A percentile compares a stretch with the other conserved stretches of the same genome.
phyloP scores from a whole-genome alignment of 2,113 vertebrate genomes.

The Heteronetta atricapilla region DNA sequence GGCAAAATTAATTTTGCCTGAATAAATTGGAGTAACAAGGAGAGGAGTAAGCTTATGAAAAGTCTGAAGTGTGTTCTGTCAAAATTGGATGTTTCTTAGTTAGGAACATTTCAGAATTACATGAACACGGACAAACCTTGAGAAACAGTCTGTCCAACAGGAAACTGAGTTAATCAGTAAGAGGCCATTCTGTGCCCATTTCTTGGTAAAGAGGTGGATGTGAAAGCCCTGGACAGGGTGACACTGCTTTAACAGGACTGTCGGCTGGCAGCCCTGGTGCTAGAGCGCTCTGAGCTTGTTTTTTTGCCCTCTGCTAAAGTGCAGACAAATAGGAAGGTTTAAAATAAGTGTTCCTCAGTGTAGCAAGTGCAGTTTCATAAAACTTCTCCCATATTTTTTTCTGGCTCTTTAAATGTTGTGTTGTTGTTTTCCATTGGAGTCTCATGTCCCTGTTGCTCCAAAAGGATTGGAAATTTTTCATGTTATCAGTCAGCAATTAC shows the following conservation, averaged over 20 bases:
- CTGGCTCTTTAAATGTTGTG: neutral
- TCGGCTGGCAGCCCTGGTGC: neutral
- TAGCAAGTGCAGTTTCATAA: neutral
- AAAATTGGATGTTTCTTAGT: neutral
- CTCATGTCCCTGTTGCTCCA: neutral
- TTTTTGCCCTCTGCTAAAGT: neutral
- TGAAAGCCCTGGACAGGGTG: neutral
- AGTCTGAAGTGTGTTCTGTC: neutral
- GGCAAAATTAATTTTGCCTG: conserved; percentile 15
- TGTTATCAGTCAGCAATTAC: neutral
- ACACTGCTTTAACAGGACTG: neutral
- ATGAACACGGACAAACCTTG: neutral
- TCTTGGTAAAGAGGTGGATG: neutral
- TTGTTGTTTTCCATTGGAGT: neutral
- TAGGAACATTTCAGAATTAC: accelerated
- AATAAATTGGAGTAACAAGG: conserved; percentile 34
- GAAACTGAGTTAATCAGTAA: neutral
- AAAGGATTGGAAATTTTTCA: neutral
- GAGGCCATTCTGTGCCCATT: neutral
- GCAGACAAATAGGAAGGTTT: neutral
- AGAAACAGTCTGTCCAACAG: neutral
- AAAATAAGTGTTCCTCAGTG: neutral
- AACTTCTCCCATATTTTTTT: neutral
- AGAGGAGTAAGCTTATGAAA: neutral
- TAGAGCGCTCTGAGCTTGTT: neutral